These are phyloP conservation scores for Pseudorhombus dupliciocellatus DNA, from an alignment of 2,113 vertebrate genomes.

Conservation along the genomic window DNA sequence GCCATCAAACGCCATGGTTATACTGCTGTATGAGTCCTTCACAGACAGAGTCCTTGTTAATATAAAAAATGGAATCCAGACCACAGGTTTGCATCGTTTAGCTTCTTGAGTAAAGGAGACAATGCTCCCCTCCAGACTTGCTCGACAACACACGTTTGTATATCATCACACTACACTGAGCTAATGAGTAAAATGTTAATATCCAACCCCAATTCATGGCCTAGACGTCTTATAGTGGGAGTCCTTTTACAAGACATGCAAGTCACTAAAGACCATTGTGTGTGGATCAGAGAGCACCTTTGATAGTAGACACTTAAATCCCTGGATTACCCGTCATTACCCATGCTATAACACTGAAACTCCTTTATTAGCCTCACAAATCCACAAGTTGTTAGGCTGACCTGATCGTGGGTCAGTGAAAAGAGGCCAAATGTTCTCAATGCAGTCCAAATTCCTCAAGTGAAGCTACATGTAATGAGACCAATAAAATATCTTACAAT, in stretches of 20 bases:
- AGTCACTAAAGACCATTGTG: slow-evolving; percentile 61
- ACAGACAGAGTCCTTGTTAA: slow-evolving; percentile 2
- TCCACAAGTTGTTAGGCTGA: slow-evolving; percentile 33
- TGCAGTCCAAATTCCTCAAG: slow-evolving; percentile 54
- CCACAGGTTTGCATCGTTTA: slow-evolving; percentile 39
- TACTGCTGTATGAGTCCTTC: slow-evolving; percentile 43
- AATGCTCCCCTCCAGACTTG: slow-evolving; percentile 45
- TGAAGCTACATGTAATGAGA: slow-evolving; percentile 72
- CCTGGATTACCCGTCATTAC: slow-evolving; percentile 56
- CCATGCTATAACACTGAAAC: slow-evolving; percentile 48
- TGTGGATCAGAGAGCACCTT: slow-evolving; percentile 76
- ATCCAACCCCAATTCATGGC: slow-evolving; percentile 31
- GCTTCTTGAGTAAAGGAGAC: slow-evolving; percentile 46
- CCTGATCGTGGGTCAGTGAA: slow-evolving; percentile 39
- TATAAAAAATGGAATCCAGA: slow-evolving; percentile 21
- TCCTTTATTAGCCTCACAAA: slow-evolving; percentile 43
- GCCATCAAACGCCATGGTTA: slow-evolving; percentile 68
- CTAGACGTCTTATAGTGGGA: background rate
- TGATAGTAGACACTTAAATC: slow-evolving; percentile 69
- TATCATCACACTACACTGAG: slow-evolving; percentile 31
- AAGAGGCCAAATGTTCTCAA: slow-evolving; percentile 53
- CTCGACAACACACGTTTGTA: slow-evolving; percentile 35
- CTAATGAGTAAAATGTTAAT: slow-evolving; percentile 30
- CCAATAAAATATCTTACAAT: slow-evolving; percentile 66
- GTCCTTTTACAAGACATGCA: slow-evolving; percentile 40